phyloP scores from a whole-genome alignment of 1,140 invertebrate species.

The Apis laboriosa region DNA sequence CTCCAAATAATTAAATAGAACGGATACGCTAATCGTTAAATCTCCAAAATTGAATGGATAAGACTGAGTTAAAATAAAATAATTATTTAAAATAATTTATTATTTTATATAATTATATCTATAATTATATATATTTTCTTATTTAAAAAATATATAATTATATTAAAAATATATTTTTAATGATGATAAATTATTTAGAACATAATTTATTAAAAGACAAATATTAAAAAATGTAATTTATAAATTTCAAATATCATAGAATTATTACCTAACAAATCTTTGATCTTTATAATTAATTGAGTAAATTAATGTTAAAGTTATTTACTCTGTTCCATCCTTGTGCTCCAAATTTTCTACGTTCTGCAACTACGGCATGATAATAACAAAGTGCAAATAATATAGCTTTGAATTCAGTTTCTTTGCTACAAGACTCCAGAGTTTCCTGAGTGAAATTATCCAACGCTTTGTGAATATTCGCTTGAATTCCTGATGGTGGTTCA shows the following conservation, averaged over 20 bases:
- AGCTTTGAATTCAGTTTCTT: slow-evolving; percentile 96
- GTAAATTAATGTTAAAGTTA: not conserved
- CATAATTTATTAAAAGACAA: not conserved
- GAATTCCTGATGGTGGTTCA: slow-evolving; percentile 97
- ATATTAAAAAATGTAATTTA: not conserved
- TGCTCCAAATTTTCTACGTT: slow-evolving; percentile 95
- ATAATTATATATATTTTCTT: not conserved
- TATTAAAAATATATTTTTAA: not conserved
- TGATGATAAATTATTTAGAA: not conserved
- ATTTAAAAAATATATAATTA: not conserved
- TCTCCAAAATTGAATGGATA: slow-evolving; percentile 93
- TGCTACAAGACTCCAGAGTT: slow-evolving; percentile 94
- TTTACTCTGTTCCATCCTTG: slow-evolving; percentile 95
- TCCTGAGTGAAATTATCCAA: slow-evolving; percentile 97
- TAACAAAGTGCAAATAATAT: slow-evolving; percentile 96
- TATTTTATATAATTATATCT: too few relatives aligned
- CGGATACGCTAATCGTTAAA: slow-evolving; percentile 95
- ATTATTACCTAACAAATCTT: not conserved
- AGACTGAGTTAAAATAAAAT: slow-evolving; percentile 47
- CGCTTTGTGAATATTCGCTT: slow-evolving; percentile 96
- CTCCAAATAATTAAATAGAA: slow-evolving; percentile 96
- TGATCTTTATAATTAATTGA: not conserved
- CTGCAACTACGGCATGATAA: slow-evolving; percentile 96
- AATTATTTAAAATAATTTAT: not conserved
- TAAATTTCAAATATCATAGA: not conserved